Base-by-base conservation (phyloP, 2,113 vertebrate genomes). In the Eptesicus fuscus region DNA sequence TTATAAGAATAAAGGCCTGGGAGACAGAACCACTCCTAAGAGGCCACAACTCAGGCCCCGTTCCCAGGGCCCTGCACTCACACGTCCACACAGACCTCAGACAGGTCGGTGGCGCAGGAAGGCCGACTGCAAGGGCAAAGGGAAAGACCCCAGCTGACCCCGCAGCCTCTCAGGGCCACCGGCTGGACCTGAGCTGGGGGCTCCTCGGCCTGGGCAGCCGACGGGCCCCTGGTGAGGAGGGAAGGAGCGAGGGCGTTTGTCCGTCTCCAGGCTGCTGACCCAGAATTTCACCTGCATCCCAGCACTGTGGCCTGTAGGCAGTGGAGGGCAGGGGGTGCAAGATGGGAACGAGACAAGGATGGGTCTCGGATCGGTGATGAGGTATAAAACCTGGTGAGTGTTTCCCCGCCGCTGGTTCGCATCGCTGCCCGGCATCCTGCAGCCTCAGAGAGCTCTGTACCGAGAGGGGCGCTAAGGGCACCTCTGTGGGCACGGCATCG, bases 401-500 rank as follows among this genome's bases (percentile, higher is more conserved):
- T 5, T 5, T 20, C 56, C 49, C 13, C 1, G 4, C 42, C 44
- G 32, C 44, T 16, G 18, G 9, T 2, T 28, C 5, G 13, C 18
- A 32, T 0, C n/a, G 20, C 69, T 25, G 30, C 20, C 18, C 2
- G 8, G n/a, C 0, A 1, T 8, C 70, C 61, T 35, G 32, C 9
- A 18, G 76, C 61, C 83, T 17, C 28, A 74, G 20, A 32, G 37
- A 71, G 20, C 44, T 2, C 3, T 3, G 42, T 18, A 4, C 37
- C 23, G 7, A 8, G 47, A 23, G 17, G n/a, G 30, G 25, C 14
- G 2, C 28, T 11, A 5, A 1, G 0, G 13, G 42, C 22, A n/a
- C 9, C 74, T 51, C 30, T 1, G 18, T 0, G 0, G 6, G 16
- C 0, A 4, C 1, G 32, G 17, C 0, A 9, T 0, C 2, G 11